Conservation (phyloP, 2,888 invertebrate species). For the Dryomyza anilis region DNA sequence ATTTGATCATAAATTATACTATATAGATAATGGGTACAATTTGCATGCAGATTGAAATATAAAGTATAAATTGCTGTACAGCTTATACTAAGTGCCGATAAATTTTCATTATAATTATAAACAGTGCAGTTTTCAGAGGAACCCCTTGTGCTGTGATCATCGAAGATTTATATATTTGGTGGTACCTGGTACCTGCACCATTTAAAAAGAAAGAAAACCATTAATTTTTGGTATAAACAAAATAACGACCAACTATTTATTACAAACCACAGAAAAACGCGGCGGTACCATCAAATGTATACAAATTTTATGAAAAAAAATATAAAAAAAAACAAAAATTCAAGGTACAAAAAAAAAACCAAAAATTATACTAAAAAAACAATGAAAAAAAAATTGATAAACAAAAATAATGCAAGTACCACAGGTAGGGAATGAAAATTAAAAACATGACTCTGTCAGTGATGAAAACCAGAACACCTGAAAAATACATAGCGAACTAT, state of each 20-base stretch:
- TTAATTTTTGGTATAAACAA: slow-evolving; percentile 9
- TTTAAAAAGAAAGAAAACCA: not conserved
- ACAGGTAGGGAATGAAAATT: too few species aligned
- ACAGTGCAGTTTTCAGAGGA: not conserved
- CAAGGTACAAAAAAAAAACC: not conserved
- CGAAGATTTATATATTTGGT: not conserved
- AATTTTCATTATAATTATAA: slow-evolving; percentile 16
- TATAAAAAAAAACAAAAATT: not conserved
- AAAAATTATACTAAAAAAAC: slow-evolving; percentile 9
- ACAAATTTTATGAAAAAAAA: not conserved
- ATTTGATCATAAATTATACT: too few species aligned
- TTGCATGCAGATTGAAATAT: too few species aligned
- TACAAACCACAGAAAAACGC: not conserved
- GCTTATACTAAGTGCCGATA: too few species aligned
- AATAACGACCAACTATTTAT: not conserved
- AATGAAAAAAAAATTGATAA: slow-evolving; percentile 1
- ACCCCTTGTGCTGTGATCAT: not conserved
- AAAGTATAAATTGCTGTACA: too few species aligned
- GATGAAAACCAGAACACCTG: slow-evolving; percentile 32
- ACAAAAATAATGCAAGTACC: too few species aligned
- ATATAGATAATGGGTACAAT: too few species aligned
- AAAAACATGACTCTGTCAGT: slow-evolving; percentile 27
- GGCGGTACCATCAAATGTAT: not conserved
- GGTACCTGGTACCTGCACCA: slow-evolving; percentile 1
- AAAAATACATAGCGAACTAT: not conserved